Evolutionary conservation across 2,888 invertebrate species (phyloP).

Genomic region (Orchestes rusci): DNA sequence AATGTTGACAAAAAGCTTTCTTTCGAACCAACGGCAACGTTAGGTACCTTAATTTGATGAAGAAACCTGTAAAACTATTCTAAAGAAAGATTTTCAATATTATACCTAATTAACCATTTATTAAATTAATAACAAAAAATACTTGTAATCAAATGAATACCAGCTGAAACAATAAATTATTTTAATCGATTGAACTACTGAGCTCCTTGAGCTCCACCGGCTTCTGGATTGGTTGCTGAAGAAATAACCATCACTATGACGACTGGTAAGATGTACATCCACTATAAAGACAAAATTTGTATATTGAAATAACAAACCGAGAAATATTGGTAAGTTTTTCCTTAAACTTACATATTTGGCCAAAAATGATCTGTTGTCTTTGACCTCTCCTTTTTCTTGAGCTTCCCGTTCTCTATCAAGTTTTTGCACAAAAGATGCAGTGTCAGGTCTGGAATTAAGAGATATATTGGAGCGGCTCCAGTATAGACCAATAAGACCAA

Average conservation of each 20-base stretch:
- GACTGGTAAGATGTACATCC: conserved; percentile 98
- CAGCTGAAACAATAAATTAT: too few relatives aligned
- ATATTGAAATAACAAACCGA: too few relatives aligned
- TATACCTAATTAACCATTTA: too few relatives aligned
- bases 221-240: conserved; percentile 77
- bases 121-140: too few relatives aligned
- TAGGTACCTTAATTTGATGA: too few relatives aligned
- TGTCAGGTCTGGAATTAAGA: conserved; percentile 66
- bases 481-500: neutral
- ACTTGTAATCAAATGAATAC: too few relatives aligned
- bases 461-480: too few relatives aligned
- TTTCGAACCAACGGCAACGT: too few relatives aligned
- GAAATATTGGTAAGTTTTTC: conserved; percentile 2
- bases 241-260: conserved; percentile 86
- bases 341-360: conserved; percentile 87
- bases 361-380: conserved; percentile 92
- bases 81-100: too few relatives aligned
- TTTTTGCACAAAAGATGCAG: conserved; percentile 91
- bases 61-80: too few relatives aligned
- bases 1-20: too few relatives aligned
- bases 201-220: conserved; percentile 5
- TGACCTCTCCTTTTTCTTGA: conserved; percentile 79
- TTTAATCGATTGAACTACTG: too few relatives aligned
- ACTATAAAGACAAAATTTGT: conserved; percentile 59
- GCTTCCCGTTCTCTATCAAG: conserved; percentile 86